Evolutionary conservation across 2,797 vertebrate genomes (phyloP), one percentile per base, ranked within the genome.

Genomic region (Meriones psammophilus): DNA sequence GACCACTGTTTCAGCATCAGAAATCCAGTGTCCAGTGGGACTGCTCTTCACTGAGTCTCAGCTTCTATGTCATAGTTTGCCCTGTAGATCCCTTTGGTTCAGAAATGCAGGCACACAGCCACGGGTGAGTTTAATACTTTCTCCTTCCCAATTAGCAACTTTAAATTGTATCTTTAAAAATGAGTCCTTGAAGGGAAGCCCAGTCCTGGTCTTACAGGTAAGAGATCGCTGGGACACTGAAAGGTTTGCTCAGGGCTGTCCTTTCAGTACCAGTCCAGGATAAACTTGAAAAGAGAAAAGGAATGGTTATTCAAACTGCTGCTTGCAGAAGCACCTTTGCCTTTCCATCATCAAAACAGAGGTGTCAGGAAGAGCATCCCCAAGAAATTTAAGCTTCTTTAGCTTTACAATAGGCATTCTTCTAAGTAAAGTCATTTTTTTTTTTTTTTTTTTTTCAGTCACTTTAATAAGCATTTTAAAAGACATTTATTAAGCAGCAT

Each of bases 141-240:
- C 81, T 89, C 88, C 60, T 81, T 86, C 36, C 15, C 39, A 69
- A 33, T 73, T 92, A 95, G 54, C 14, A 94, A 77, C 24, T 92
- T 91, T 92, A 89, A 83, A 18, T 46, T 54, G 3, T 91, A 18
- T 78, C 92, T 93, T 68, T 89, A 81, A 71, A 79, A 60, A 30
- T 93, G 81, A 50, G 80, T 80, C 88, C 20, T 66, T 58, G 77
- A 94, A 87, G 89, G 60, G 92, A 96, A 39, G 26, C 56, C 14
- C n/a, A 74, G 58, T 58, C 50, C 60, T 73, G 3, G 20, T 73
- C 6, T 56, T 90, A 22, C 13, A 68, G 86, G 50, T 73, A 36
- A 93, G 69, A 83, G 94, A 58, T 77, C 69, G 2, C 66, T 68
- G 54, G 91, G 62, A 56, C 22, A 87, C 39, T 91, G 28, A 93